A percentile compares a stretch with the other conserved stretches of the same genome.
phyloP scores from a whole-genome alignment of 2,113 vertebrate genomes.

The Smithornis capensis region DNA sequence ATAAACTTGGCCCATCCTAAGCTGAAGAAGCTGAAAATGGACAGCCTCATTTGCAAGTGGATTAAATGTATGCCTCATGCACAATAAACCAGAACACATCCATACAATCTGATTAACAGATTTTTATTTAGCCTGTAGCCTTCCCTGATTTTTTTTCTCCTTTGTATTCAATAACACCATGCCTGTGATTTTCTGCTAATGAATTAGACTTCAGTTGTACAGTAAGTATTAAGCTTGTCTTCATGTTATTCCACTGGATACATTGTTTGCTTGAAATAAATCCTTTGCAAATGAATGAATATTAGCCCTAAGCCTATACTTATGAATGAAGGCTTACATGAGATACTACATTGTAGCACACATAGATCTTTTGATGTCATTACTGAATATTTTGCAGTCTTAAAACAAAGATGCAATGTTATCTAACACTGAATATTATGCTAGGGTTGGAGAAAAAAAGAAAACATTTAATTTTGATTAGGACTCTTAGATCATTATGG shows the following conservation, averaged over 20 bases:
- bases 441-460: neutral
- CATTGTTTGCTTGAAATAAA: constrained; percentile 3
- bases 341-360: neutral
- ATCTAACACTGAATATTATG: neutral
- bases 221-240: neutral
- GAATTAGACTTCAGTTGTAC: neutral
- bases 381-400: neutral
- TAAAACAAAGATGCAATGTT: neutral
- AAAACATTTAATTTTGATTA: neutral
- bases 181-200: neutral
- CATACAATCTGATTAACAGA: neutral
- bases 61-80: neutral
- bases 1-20: neutral
- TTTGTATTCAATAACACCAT: neutral
- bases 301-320: neutral
- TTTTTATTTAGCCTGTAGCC: neutral
- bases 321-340: neutral
- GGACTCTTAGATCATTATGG: neutral
- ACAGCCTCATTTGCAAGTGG: neutral
- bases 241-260: neutral
- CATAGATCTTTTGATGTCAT: neutral
- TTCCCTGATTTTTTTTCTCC: neutral
- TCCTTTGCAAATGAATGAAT: neutral
- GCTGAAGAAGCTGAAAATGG: neutral
- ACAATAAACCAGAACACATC: neutral